phyloP scores from a whole-genome alignment of 2,888 invertebrate genomes.

The Hedya salicella region DNA sequence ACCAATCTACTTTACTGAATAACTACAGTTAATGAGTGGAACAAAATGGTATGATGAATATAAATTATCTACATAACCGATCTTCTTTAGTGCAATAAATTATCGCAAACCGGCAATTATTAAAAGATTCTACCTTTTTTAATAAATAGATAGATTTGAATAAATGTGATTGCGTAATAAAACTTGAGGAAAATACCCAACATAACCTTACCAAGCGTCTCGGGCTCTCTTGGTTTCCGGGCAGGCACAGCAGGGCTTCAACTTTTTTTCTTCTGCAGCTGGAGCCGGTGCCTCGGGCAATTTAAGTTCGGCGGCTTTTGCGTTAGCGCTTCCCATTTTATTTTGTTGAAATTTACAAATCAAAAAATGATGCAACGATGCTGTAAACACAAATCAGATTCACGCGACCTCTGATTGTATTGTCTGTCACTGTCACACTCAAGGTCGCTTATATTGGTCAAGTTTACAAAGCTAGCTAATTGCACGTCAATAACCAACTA shows the following conservation, averaged over 20 bases:
- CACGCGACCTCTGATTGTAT: slow-evolving; percentile 30
- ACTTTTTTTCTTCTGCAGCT: slow-evolving; percentile 86
- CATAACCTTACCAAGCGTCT: slow-evolving; percentile 93
- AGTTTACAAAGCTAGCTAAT: slow-evolving; percentile 21
- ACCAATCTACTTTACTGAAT: no score
- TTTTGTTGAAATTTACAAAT: slow-evolving; percentile 29
- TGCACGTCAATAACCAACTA: no score
- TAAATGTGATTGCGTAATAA: slow-evolving; percentile 83
- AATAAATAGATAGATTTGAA: not conserved
- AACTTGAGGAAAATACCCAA: slow-evolving; percentile 48
- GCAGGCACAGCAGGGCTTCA: slow-evolving; percentile 98
- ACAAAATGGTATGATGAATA: no score
- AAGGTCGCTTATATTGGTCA: slow-evolving; percentile 7
- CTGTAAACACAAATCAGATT: slow-evolving; percentile 5
- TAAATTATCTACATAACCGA: no score
- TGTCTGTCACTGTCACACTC: slow-evolving; percentile 22
- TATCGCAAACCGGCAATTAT: slow-evolving; percentile 11
- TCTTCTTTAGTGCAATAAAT: no score
- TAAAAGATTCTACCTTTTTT: not conserved
- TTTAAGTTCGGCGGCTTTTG: slow-evolving; percentile 73
- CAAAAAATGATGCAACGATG: slow-evolving; percentile 27
- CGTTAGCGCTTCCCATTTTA: slow-evolving; percentile 78
- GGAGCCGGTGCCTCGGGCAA: slow-evolving; percentile 60
- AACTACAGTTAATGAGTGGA: no score
- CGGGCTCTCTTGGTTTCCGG: slow-evolving; percentile 96